Evolutionary conservation across 2,888 invertebrate species (phyloP), one percentile per base, ranked within the genome.

Genomic region (Apodemia hepburni): DNA sequence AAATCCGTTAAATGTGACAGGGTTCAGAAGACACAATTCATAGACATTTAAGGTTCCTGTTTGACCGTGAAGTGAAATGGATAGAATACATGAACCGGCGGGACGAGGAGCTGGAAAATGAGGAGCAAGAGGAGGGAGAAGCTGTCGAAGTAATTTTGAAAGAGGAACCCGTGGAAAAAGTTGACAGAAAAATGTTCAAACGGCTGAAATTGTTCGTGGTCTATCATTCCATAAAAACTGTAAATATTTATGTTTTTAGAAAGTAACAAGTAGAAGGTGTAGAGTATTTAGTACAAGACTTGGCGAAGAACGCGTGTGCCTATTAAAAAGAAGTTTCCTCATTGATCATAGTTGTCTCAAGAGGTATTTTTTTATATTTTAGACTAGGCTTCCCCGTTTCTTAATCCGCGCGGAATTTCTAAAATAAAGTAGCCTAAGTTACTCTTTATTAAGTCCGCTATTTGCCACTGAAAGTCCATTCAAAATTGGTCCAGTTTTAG

Each of bases 21-120:
- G 92, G 92, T 9, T 92, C 92, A 29, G 92, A 92, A 77, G 91
- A 92, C 68, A 87, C 88, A 49, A 71, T 92, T 15, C 79, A 87
- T 63, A 81, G 87, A 62, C 87, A 91, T 67, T 64, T 92, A 54
- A 76, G 86, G 62, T 85, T 87, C 68, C 69, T 92, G 27, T 81
- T 86, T 38, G 69, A 75, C 65, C 71, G 72, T 3, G 91, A 90
- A 72, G 62, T 68, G 12, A 73, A 80, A 45, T 86, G 82, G 82
- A 79, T 80, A 27, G 72, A 76, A 51, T 66, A 76, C 60, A 82
- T 75, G 74, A 71, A 71, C 3, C 74, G 72, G 49, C 66, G 70
- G 22, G 80, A 81, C 8, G 69, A 75, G 42, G 76, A 79, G 35
- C 69, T 75, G 45, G 74, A 77, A 29, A 73, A 65, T 18, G 71